Base-by-base conservation (phyloP, 2,797 vertebrate genomes). In the Clarias laeviceps region DNA sequence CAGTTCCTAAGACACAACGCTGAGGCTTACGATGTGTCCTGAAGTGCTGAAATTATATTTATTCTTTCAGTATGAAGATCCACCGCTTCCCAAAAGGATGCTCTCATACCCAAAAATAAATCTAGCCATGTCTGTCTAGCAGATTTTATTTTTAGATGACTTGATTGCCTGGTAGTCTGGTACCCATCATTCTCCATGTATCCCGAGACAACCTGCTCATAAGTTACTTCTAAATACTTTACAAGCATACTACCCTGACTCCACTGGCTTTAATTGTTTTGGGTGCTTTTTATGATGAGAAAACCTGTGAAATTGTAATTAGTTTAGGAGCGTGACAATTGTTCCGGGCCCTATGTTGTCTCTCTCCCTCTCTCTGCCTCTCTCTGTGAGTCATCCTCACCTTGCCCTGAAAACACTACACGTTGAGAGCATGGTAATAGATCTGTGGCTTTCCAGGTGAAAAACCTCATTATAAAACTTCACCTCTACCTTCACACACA, bases 391-490 rank as follows among this genome's bases (percentile, higher is more conserved):
- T 86, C 74, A 86, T 83, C 65, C 24, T 22, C 40, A 79, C 40
- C 57, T 40, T 57, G 24, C 22, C 14, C 74, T 72, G 37, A 64
- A 83, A 86, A 56, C 85, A 79, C 76, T 79, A 56, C 57, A 65
- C 40, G 56, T 4, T 27, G 66, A 83, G 66, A 73, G 82, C 74
- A 65, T 34, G 45, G 54, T 70, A 82, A 70, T 34, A 68, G 62
- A 78, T 37, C 37, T 34, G 56, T 79, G 57, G 18, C 57, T 80
- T 74, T 69, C 64, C 64, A 82, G 57, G 79, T 80, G 76, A 80
- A 87, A 84, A 76, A 57, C 12, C 68, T 84, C 68, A 80, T 84
- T 87, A 77, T 37, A 68, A 80, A 82, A 78, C 57, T 54, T 81
- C 76, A 87, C 77, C 61, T 82, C 32, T 54, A 59, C 4, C 12